These are phyloP conservation scores for Balaeniceps rex DNA, from an alignment of 2,113 vertebrate species.

Conservation along the genomic window DNA sequence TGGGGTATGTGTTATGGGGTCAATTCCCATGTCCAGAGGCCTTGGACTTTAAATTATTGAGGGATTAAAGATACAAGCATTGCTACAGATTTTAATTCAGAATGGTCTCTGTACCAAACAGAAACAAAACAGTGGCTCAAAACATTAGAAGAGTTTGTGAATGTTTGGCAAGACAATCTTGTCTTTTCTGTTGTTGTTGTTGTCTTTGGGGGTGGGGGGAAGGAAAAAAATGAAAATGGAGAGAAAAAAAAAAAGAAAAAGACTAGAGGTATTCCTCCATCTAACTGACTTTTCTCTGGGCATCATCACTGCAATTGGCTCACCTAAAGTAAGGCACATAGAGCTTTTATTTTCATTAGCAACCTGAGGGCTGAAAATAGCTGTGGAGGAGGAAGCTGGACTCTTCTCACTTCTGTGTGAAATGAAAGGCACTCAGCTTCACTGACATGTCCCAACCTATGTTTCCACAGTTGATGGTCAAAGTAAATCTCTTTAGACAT, in stretches of 20 bases:
- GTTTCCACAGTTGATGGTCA: not conserved
- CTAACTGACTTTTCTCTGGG: not conserved
- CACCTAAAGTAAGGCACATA: not conserved
- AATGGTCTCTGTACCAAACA: not conserved
- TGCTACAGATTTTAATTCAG: not conserved
- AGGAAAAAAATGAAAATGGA: not conserved
- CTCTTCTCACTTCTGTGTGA: not conserved
- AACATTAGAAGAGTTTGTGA: not conserved
- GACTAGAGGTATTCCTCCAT: not conserved
- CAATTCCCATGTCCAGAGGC: not conserved
- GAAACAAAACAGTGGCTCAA: not conserved
- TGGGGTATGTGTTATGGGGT: accelerated
- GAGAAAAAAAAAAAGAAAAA: not conserved
- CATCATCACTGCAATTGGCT: not conserved
- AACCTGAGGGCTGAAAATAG: not conserved
- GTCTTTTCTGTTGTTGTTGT: not conserved
- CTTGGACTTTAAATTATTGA: not conserved
- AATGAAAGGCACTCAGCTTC: not conserved
- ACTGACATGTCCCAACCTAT: not conserved
- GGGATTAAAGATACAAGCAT: not conserved
- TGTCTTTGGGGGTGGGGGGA: accelerated
- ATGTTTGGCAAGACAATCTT: not conserved
- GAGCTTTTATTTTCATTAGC: not conserved
- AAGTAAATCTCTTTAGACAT: not conserved
- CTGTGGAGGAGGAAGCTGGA: not conserved